Base-by-base conservation (phyloP, 2,113 vertebrate species). In the Catagonus wagneri region DNA sequence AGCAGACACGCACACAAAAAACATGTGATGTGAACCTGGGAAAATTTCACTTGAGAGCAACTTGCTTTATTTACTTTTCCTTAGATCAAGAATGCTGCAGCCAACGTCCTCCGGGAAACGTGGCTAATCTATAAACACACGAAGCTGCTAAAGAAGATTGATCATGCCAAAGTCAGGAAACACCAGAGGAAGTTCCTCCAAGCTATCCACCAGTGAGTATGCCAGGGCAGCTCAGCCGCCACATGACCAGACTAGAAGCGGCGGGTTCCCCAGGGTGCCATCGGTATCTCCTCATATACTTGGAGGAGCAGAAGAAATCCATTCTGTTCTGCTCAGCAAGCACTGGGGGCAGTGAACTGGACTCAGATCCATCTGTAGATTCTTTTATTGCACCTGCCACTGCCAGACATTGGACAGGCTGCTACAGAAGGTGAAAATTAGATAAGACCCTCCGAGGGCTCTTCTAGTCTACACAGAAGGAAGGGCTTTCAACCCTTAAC, bases 41-140 rank as follows among this genome's bases (percentile, higher is more conserved):
- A 16, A 72, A 69, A 60, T 11, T 11, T 16, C 36, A 12, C 44
- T 76, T 75, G 52, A 72, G 9, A 6, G 36, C 83, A 6, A 63
- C 93, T n/a, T 44, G 32, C 61, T 95, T 74, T 98, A 0, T 69
- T 74, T 78, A 1, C 58, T 85, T 97, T 68, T 87, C 96, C 63
- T 36, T 98, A 99, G 99, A 99, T 99, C 98, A 99, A 99, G 98
- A 99, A 99, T 0, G 99, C 99, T 0, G 99, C 99, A 0, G 99
- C 99, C 89, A 99, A 99, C 0, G 99, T 99, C 96, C 98, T 99
- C 17, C 98, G 99, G 95, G 99, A 99, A 97, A 99, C 99, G 0
- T 99, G 99, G 99, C 99, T 99, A 16, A 99, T 99, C 98, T 99
- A 99, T 95, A 99, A 99, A 98, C 99, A 99, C 99, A 99, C 99